Conservation (phyloP, 2,797 vertebrate genomes). For the Alca torda region DNA sequence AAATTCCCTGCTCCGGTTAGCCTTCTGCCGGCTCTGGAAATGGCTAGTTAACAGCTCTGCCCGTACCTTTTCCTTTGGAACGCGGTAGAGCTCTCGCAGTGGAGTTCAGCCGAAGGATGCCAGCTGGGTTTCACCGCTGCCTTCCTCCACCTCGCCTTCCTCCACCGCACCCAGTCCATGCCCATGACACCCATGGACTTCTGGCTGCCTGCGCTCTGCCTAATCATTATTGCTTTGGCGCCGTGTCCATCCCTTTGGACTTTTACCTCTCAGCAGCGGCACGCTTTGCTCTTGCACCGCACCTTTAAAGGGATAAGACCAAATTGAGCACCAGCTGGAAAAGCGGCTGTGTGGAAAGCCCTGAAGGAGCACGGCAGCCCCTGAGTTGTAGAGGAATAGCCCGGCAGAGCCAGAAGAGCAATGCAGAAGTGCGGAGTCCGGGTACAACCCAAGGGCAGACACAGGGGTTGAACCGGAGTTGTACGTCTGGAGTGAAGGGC, state of each 20-base stretch:
- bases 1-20: neutral
- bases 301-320: neutral
- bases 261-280: neutral
- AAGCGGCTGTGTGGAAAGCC: neutral
- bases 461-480: fast-evolving
- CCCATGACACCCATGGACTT: neutral
- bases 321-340: neutral
- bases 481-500: fast-evolving
- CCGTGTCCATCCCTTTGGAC: constrained; percentile 23
- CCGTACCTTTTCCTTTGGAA: neutral
- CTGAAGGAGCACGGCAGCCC: neutral
- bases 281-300: neutral
- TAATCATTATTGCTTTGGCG: neutral
- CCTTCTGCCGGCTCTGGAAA: neutral
- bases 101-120: neutral
- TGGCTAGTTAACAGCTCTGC: neutral
- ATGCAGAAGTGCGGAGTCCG: neutral
- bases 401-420: neutral
- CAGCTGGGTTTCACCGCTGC: neutral
- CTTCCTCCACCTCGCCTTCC: neutral
- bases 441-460: neutral
- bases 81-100: neutral
- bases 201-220: neutral
- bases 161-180: neutral
- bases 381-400: too few relatives aligned